Evolutionary conservation across 2,797 vertebrate species (phyloP).

Genomic region (Acropternis orthonyx): DNA sequence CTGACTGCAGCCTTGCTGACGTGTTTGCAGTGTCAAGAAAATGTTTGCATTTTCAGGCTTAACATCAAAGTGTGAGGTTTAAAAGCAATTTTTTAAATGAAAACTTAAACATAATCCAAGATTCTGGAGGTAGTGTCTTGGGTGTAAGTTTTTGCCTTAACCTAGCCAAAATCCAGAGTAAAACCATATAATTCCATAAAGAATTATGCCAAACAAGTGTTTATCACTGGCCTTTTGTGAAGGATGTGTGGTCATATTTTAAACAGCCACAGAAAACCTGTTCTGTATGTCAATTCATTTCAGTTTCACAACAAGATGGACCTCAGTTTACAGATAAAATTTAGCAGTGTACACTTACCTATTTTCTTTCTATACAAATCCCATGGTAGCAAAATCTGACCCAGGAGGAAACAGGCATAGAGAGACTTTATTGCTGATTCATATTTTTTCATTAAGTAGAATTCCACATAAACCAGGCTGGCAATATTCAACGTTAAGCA

Average conservation of each 20-base stretch:
- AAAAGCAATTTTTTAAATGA: background rate
- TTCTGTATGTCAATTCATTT: background rate
- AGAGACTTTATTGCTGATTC: background rate
- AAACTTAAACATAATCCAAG: background rate
- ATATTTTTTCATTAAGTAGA: background rate
- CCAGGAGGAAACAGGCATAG: background rate
- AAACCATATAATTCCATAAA: background rate
- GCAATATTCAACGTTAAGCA: background rate
- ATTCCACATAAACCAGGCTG: background rate
- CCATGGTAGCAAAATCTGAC: background rate
- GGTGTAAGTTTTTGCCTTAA: background rate
- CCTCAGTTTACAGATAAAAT: background rate
- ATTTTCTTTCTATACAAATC: background rate
- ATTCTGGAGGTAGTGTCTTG: background rate
- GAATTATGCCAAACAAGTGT: background rate
- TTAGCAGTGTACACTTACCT: background rate
- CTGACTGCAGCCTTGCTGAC: background rate
- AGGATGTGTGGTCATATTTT: background rate
- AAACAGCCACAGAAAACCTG: background rate
- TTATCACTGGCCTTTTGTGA: background rate
- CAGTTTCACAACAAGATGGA: background rate
- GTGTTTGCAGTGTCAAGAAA: background rate
- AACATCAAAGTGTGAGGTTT: background rate
- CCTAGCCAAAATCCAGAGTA: background rate
- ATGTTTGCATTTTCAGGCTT: background rate